These are phyloP conservation scores for Peromyscus californicus DNA, from an alignment of 2,113 vertebrate genomes.

Conservation along the genomic window DNA sequence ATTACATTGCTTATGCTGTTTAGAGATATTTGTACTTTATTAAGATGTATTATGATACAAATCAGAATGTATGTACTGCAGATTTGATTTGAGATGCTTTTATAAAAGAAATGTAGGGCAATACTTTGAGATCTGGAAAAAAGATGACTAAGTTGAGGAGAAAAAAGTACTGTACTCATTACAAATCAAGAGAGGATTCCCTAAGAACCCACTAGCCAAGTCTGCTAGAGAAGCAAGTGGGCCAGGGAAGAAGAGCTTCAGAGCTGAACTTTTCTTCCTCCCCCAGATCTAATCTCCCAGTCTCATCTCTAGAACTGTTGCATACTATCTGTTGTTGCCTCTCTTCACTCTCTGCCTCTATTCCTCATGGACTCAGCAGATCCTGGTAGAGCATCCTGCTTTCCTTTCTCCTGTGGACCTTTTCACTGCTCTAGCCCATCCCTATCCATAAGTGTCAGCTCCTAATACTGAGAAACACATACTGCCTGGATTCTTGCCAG, in stretches of 20 bases:
- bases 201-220: neutral
- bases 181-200: neutral
- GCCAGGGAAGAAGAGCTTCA: neutral
- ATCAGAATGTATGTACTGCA: neutral
- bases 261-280: neutral
- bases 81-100: slow-evolving; percentile 23
- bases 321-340: neutral
- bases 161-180: neutral
- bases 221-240: neutral
- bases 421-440: neutral
- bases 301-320: neutral
- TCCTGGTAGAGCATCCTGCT: too few relatives aligned
- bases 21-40: neutral
- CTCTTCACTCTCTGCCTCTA: neutral
- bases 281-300: neutral
- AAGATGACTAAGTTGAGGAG: neutral
- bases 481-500: neutral
- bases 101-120: neutral
- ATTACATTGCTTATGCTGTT: neutral
- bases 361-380: neutral
- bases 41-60: slow-evolving; percentile 11
- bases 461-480: neutral
- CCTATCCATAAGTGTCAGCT: neutral
- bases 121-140: neutral
- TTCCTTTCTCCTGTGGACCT: neutral